Conservation (phyloP, 2,113 vertebrate genomes). For the Hippotragus niger region DNA sequence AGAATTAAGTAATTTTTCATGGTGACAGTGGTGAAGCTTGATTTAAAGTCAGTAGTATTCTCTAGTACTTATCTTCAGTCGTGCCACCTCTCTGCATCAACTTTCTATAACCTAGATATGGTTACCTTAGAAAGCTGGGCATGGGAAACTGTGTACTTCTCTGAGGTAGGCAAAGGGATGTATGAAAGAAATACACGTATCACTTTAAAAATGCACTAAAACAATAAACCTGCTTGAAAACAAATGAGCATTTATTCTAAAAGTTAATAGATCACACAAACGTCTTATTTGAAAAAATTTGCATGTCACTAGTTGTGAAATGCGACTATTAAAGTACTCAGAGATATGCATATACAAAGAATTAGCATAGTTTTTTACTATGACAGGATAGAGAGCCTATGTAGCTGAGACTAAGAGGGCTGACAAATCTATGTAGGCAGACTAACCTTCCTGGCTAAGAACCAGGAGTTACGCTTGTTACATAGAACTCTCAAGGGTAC, state of each 20-base stretch:
- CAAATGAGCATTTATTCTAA: neutral
- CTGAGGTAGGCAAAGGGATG: neutral
- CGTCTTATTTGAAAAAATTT: slow-evolving; percentile 20
- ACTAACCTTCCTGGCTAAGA: slow-evolving; percentile 83
- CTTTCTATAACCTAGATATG: neutral
- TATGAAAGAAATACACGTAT: neutral
- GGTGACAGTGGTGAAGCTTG: neutral
- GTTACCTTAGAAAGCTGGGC: neutral
- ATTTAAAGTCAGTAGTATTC: neutral
- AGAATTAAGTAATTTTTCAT: neutral
- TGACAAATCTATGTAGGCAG: slow-evolving; percentile 78
- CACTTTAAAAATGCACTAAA: neutral
- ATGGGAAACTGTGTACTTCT: neutral
- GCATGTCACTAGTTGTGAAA: slow-evolving; percentile 32
- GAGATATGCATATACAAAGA: slow-evolving; percentile 51
- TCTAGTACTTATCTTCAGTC: neutral
- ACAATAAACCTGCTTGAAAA: neutral
- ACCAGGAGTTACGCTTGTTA: slow-evolving; percentile 96
- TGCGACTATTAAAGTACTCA: slow-evolving; percentile 8
- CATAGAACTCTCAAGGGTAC: slow-evolving; percentile 90
- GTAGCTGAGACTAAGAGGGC: slow-evolving; percentile 67
- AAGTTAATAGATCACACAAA: neutral
- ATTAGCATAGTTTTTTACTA: slow-evolving; percentile 31
- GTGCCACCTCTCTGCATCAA: neutral
- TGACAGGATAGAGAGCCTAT: slow-evolving; percentile 59